Base-by-base conservation (phyloP, 2,797 vertebrate genomes). In the Pogoniulus pusillus region DNA sequence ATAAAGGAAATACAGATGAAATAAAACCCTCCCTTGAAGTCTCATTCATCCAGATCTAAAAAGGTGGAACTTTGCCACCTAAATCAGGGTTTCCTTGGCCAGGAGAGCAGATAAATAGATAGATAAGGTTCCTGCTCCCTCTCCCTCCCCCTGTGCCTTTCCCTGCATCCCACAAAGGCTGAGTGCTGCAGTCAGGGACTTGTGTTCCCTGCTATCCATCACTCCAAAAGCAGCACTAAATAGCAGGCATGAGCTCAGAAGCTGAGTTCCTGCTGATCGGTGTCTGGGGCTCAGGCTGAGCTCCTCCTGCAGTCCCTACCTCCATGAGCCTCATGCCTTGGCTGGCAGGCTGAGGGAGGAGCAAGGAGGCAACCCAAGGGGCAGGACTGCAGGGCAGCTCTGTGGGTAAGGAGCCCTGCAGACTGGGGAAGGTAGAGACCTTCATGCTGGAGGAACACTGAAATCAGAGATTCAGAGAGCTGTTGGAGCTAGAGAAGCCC, bases 1-100 rank as follows among this genome's bases (percentile, higher is more conserved):
- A 90, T 82, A 89, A 87, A 87, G 93, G 91, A 78, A 94, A 87
- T 77, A 91, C 70, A 84, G 93, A 94, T 87, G 78, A 89, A 93
- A 93, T 87, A 82, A 89, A 93, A 91, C 68, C 83, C 86, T 91
- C 49, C 86, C 79, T 91, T 90, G 79, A 91, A 91, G 80, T 30
- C 86, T 90, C 93, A 83, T 86, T 93, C 91, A 87, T 94, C 89
- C 83, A 68, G 68, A 87, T 59, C 79, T 93, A 89, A 90, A 84
- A 84, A 90, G 80, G 89, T 89, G 60, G 86, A 87, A 89, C 59
- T 49, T n/a, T 54, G 68, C 63, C 89, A 85, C 83, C 75, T 90
- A 85, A 91, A 87, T 91, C 86, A 91, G 64, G 39, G 63, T 66
- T 75, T 71, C 49, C 71, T 82, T 12, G 34, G 79, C 75, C 71